Conservation (phyloP, 2,888 invertebrate genomes). For the Rhagium mordax region DNA sequence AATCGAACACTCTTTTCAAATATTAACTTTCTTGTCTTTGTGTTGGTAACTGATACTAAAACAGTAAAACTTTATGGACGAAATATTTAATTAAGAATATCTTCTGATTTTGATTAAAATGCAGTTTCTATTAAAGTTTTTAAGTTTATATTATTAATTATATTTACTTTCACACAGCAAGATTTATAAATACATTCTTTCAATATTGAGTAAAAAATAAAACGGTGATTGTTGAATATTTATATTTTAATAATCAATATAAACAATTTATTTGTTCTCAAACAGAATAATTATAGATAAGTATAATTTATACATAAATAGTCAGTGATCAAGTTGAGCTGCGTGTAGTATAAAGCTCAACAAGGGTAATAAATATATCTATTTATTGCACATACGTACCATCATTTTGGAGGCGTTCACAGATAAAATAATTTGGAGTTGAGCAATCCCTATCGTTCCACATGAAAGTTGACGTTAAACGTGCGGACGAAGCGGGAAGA, state of each 20-base stretch:
- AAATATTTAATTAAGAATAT: not conserved
- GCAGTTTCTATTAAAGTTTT: not conserved
- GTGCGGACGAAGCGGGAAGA: conserved; percentile 70
- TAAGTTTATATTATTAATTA: no score
- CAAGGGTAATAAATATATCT: no score
- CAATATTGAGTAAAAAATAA: not conserved
- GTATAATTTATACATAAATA: not conserved
- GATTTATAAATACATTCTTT: no score
- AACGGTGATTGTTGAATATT: not conserved
- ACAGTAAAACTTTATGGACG: not conserved
- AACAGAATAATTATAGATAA: not conserved
- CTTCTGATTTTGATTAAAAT: not conserved
- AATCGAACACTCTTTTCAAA: not conserved
- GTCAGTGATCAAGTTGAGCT: not conserved
- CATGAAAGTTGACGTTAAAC: conserved; percentile 76
- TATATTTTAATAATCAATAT: not conserved
- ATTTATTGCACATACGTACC: no score
- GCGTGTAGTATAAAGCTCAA: no score
- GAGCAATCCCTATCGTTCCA: conserved; percentile 88
- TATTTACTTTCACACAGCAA: not conserved
- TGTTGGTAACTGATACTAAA: not conserved
- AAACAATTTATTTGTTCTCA: not conserved
- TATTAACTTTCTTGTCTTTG: not conserved
- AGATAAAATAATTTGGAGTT: conserved; percentile 82
- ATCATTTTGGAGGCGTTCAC: conserved; percentile 79